A percentile compares a stretch with the other conserved stretches of the same genome.
phyloP scores from a whole-genome alignment of 2,797 vertebrate genomes.

The Thamnophis elegans region DNA sequence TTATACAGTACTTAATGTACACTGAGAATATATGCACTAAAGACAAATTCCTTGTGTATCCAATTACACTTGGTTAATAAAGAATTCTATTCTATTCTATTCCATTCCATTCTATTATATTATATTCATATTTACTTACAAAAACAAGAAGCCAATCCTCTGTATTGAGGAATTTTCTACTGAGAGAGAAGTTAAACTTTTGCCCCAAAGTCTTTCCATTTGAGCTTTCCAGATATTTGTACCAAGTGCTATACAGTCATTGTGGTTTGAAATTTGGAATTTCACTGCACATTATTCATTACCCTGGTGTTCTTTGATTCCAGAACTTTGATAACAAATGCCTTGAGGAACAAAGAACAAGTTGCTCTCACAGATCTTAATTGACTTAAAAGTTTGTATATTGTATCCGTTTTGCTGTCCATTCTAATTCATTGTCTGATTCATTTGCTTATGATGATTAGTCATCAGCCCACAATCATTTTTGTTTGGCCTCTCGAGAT shows the following conservation, averaged over 20 bases:
- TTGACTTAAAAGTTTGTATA: neutral
- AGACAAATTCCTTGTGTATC: too few species aligned
- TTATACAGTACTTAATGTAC: too few species aligned
- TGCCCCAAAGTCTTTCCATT: neutral
- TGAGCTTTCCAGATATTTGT: neutral
- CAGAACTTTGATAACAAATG: neutral
- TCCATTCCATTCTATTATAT: too few species aligned
- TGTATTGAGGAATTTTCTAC: neutral
- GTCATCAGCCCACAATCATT: neutral
- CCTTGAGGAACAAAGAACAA: neutral
- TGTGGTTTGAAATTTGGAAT: neutral
- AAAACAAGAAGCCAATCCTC: neutral
- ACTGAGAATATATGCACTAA: too few species aligned
- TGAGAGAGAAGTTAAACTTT: neutral
- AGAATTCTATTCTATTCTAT: too few species aligned
- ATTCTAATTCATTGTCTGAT: neutral
- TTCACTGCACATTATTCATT: neutral
- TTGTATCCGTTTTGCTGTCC: neutral
- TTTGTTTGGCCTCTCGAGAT: neutral
- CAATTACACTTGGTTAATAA: too few species aligned
- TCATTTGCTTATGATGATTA: neutral
- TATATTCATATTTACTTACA: neutral
- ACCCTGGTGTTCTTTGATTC: neutral
- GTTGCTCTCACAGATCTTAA: neutral
- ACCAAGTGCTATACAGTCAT: neutral